Base-by-base conservation (phyloP, 2,888 invertebrate species). In the Drosophila quinaria region DNA sequence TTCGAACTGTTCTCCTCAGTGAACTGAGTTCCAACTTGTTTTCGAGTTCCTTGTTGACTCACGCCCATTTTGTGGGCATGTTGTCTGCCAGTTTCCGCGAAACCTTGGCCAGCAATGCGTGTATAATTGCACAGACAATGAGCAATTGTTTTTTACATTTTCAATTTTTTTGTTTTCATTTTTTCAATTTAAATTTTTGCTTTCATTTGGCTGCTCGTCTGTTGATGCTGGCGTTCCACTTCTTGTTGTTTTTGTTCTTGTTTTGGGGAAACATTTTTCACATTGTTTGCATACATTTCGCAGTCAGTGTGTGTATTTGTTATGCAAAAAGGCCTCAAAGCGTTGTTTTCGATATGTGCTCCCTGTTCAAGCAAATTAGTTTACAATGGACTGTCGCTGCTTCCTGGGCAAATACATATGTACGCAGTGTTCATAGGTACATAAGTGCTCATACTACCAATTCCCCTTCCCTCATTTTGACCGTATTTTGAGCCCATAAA, bases 241-340 rank as follows among this genome's bases (percentile, higher is more conserved):
- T 58, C 15, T 50, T 31, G 49, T 11, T 47, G 44, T 42, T 58
- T 15, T 50, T 55, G 22, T 22, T 22, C 59, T 54, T 52, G 51
- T 80, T 78, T 66, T 35, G 42, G 49, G 50, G 46, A 44, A 68
- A 56, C 65, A 72, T 76, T 85, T 85, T 77, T 65, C 61, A 80
- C 80, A 85, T 80, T 86, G 90, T 86, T 86, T 88, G 89, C 90
- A 83, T 90, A 85, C 85, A 77, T 84, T 89, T 76, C 58, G 70
- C 85, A 69, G 80, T 52, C 82, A 86, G 65, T 72, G 76, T 84
- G 64, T 84, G 64, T 44, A 77, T 90, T 87, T 88, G 89, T 77
- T 88, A 83, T 88, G 83, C 86, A 86, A 72, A 84, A 76, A 87
- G 81, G 89, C 90, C 90, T 88, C 77, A 90, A 88, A 87, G 90